Conservation (phyloP, 2,888 invertebrate genomes). For the Zele albiditarsus region DNA sequence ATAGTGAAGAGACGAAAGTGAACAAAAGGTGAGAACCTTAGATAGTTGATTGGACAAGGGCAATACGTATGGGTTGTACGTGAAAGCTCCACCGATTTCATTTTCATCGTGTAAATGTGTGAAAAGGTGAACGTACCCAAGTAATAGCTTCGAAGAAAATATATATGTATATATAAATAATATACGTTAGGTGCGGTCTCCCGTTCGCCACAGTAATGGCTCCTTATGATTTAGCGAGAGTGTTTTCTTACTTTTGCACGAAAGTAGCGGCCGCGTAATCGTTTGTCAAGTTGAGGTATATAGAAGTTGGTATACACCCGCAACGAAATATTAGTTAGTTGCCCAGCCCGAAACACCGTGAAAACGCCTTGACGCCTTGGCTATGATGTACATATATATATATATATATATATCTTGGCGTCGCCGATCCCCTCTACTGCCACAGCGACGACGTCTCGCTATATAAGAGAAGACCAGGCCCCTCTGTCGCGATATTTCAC, state of each 20-base stretch:
- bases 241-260: constrained; percentile 63
- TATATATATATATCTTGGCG: constrained; percentile 21
- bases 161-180: neutral
- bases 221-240: constrained; percentile 65
- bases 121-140: constrained; percentile 31
- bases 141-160: constrained; percentile 21
- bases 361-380: constrained; percentile 20
- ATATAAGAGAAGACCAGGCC: constrained; percentile 35
- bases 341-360: constrained; percentile 20
- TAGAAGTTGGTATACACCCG: neutral
- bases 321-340: constrained; percentile 35
- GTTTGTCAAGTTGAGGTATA: constrained; percentile 59
- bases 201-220: constrained; percentile 53
- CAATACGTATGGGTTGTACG: constrained; percentile 21
- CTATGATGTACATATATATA: neutral
- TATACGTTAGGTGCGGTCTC: constrained; percentile 27
- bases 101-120: constrained; percentile 19
- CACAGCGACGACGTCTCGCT: neutral
- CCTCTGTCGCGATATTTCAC: constrained; percentile 63
- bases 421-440: constrained; percentile 2
- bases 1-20: neutral
- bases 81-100: constrained; percentile 21
- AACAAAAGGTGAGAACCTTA: neutral
- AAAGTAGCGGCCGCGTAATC: constrained; percentile 62
- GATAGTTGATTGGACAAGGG: constrained; percentile 19